Evolutionary conservation across 2,888 invertebrate genomes (phyloP).

Genomic region (Oligia latruncula): DNA sequence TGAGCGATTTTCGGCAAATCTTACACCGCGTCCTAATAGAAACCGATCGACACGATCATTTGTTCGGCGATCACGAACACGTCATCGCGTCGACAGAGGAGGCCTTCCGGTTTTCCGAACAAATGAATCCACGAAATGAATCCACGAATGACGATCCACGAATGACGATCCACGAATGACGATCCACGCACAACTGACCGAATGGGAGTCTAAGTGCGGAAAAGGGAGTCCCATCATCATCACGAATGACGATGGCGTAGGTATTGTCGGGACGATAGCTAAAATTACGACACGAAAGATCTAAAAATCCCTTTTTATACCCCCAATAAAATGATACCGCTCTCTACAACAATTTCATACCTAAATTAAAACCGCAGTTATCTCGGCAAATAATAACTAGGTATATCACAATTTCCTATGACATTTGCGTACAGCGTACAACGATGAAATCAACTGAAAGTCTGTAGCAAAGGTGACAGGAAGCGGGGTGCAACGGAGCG

Average conservation of each 20-base stretch:
- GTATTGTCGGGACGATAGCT: background rate
- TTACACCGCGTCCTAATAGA: background rate
- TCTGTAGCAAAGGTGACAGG: slow-evolving; percentile 88
- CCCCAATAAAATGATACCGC: background rate
- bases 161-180: too few relatives aligned
- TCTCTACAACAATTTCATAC: background rate
- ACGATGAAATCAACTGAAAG: slow-evolving; percentile 88
- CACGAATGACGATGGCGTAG: background rate
- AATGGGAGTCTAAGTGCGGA: too few relatives aligned
- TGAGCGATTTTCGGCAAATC: background rate
- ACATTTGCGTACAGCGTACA: slow-evolving; percentile 84
- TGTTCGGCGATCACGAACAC: background rate
- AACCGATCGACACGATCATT: background rate
- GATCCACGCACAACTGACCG: too few relatives aligned
- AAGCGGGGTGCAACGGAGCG: slow-evolving; percentile 86
- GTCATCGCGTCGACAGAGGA: too few relatives aligned
- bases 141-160: too few relatives aligned
- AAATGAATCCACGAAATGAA: background rate
- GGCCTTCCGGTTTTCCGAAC: background rate
- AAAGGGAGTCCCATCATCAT: too few relatives aligned
- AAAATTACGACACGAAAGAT: background rate
- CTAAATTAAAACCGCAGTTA: slow-evolving; percentile 8
- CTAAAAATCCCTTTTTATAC: background rate
- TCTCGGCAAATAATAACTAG: slow-evolving; percentile 53
- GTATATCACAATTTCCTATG: slow-evolving; percentile 70